A percentile compares a stretch with the other conserved stretches of the same genome.
Conservation (phyloP, 2,888 invertebrate genomes). For the Notodonta ziczac region DNA sequence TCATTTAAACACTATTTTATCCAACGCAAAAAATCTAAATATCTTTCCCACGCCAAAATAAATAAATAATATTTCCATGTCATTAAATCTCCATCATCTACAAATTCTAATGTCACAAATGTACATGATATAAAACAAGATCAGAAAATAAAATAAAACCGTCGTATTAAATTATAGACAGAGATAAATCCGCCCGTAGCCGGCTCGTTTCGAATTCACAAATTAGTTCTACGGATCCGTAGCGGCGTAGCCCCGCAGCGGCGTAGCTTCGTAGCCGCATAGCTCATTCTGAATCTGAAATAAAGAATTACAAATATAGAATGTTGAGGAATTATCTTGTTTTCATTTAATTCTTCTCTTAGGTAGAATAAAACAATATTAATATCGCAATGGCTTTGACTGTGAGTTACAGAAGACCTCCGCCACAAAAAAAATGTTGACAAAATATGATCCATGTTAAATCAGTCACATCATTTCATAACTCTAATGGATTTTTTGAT, state of each 20-base stretch:
- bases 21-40: no score
- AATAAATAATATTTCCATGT: background rate
- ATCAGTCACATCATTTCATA: no score
- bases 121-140: slow-evolving; percentile 7
- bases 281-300: background rate
- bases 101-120: background rate
- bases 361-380: no score
- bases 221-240: slow-evolving; percentile 45
- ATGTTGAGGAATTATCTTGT: no score
- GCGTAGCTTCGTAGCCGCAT: background rate
- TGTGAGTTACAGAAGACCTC: no score
- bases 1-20: no score
- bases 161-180: slow-evolving; percentile 25
- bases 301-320: background rate
- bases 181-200: slow-evolving; percentile 36
- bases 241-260: slow-evolving; percentile 2
- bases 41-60: no score
- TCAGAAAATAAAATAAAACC: background rate
- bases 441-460: no score
- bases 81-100: background rate
- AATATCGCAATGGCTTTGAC: no score
- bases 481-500: no score
- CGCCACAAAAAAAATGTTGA: no score
- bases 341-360: no score
- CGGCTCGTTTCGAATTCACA: slow-evolving; percentile 42